phyloP scores from a whole-genome alignment of 2,888 invertebrate genomes.

The Nomada ferruginata region DNA sequence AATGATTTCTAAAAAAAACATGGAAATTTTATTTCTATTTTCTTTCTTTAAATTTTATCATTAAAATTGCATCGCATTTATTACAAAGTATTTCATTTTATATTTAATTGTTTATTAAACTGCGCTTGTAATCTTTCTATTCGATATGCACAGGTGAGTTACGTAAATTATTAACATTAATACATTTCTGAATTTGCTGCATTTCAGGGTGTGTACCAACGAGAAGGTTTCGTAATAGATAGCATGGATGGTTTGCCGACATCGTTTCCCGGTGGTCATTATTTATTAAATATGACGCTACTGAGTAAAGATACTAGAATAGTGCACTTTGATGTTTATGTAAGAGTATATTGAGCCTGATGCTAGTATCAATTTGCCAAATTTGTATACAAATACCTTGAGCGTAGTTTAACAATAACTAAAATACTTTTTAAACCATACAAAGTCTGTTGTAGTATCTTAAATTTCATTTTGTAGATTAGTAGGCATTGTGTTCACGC shows the following conservation, averaged over 20 bases:
- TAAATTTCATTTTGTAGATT: no score
- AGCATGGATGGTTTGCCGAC: conserved; percentile 12
- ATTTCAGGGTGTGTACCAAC: conserved; percentile 25
- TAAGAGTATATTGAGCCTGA: conserved; percentile 3
- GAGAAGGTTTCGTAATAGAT: not conserved
- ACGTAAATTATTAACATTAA: not conserved
- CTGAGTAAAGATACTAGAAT: accelerated
- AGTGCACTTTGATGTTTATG: accelerated
- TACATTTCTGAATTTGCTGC: not conserved
- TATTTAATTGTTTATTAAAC: no score
- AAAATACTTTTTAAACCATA: no score
- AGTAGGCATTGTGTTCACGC: no score
- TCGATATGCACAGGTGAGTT: not conserved
- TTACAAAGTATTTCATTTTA: no score
- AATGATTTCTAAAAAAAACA: no score
- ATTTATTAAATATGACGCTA: conserved; percentile 17
- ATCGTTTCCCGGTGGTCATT: conserved; percentile 30
- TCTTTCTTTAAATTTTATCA: no score
- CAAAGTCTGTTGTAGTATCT: no score
- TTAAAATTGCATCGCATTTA: no score
- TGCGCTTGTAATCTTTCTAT: no score
- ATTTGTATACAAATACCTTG: not conserved
- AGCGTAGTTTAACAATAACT: no score
- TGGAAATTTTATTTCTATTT: no score
- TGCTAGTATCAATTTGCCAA: not conserved